Conservation (phyloP, 2,888 invertebrate species). For the Dolomedes plantarius region DNA sequence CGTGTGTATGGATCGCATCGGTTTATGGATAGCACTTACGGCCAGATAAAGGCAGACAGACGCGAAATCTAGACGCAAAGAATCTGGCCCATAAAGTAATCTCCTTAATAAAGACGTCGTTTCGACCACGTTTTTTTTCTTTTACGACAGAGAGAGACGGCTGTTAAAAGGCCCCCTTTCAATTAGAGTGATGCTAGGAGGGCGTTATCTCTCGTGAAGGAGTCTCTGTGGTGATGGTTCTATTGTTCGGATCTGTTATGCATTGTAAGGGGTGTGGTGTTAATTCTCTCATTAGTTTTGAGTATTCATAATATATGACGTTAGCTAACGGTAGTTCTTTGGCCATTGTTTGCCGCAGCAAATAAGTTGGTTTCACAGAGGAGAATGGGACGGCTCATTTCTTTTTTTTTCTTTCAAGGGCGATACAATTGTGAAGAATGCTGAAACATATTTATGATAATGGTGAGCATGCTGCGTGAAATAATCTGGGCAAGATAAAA, state of each 20-base stretch:
- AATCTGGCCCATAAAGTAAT: neutral
- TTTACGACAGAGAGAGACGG: neutral
- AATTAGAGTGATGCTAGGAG: neutral
- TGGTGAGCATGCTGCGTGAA: too few species aligned
- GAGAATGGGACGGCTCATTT: too few species aligned
- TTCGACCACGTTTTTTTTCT: neutral
- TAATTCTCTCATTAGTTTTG: neutral
- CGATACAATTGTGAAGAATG: too few species aligned
- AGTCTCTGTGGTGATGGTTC: neutral
- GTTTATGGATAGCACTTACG: too few species aligned
- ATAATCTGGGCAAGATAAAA: too few species aligned
- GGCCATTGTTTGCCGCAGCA: too few species aligned
- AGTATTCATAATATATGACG: neutral
- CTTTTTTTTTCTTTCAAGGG: too few species aligned
- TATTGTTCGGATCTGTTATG: neutral
- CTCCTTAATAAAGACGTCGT: neutral
- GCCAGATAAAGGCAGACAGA: too few species aligned
- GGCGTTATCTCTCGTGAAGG: neutral
- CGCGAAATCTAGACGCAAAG: too few species aligned
- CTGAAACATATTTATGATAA: too few species aligned
- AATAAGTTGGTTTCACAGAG: too few species aligned
- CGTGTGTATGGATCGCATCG: too few species aligned
- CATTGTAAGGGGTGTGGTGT: neutral
- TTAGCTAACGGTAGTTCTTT: neutral
- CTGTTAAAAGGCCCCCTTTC: neutral